Percentiles rank a stretch among this genome's conserved stretches.
These are phyloP conservation scores for Dermatophagoides farinae DNA, from an alignment of 1,140 invertebrate species.

Conservation along the genomic window DNA sequence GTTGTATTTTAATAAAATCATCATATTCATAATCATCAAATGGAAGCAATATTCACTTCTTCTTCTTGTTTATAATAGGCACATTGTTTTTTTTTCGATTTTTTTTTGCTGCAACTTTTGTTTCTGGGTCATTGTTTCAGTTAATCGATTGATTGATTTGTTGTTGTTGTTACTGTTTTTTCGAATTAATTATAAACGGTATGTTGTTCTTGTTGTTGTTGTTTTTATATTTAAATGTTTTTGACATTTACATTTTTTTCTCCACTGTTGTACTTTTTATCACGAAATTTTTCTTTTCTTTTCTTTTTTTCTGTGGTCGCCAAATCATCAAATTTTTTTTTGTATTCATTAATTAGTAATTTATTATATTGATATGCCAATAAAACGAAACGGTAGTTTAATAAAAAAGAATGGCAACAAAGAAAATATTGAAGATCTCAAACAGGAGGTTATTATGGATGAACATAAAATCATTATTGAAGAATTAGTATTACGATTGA, in stretches of 20 bases:
- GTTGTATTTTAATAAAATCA: too few relatives aligned
- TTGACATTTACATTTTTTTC: too few relatives aligned
- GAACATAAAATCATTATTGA: constrained; percentile 90
- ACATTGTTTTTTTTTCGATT: neutral
- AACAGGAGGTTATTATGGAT: constrained; percentile 93
- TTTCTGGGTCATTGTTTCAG: neutral
- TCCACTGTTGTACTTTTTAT: too few relatives aligned
- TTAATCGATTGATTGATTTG: neutral
- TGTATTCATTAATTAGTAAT: too few relatives aligned
- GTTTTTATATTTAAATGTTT: too few relatives aligned
- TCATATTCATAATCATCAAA: neutral
- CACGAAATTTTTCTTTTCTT: too few relatives aligned
- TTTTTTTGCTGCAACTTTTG: neutral
- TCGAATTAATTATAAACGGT: neutral
- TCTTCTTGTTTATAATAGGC: too few relatives aligned
- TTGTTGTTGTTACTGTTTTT: too few relatives aligned
- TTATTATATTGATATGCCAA: too few relatives aligned
- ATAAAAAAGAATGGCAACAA: neutral
- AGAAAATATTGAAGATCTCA: constrained; percentile 38
- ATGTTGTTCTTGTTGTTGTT: too few relatives aligned
- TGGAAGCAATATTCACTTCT: neutral
- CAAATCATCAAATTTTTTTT: neutral
- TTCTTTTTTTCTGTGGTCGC: too few relatives aligned
- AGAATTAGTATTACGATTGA: constrained; percentile 77
- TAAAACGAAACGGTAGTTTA: neutral